phyloP scores from a whole-genome alignment of 2,888 invertebrate genomes.

The Octodonta nipae region DNA sequence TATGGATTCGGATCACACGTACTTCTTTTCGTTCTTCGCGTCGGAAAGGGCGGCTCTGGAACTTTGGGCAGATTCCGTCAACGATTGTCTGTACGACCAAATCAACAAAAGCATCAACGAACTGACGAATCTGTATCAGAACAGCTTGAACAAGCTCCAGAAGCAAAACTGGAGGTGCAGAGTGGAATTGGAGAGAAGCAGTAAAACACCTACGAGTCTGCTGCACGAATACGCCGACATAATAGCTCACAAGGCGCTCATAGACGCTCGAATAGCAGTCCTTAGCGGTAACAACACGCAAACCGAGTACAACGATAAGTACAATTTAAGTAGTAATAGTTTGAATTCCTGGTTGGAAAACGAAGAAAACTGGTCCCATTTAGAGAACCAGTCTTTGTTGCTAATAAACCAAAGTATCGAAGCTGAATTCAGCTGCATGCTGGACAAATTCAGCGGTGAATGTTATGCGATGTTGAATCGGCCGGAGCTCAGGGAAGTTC shows the following conservation, averaged over 20 bases:
- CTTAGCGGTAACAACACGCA: conserved; percentile 38
- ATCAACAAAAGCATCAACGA: conserved; percentile 58
- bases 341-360: conserved; percentile 26
- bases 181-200: conserved; percentile 38
- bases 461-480: conserved; percentile 40
- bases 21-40: conserved; percentile 50
- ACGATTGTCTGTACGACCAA: conserved; percentile 55
- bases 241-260: conserved; percentile 58
- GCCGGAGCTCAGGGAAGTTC: conserved; percentile 22
- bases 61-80: conserved; percentile 61
- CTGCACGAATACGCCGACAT: conserved; percentile 56
- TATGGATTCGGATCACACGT: conserved; percentile 37
- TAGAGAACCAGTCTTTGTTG: conserved; percentile 36
- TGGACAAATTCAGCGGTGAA: conserved; percentile 43
- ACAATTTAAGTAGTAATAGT: conserved; percentile 9
- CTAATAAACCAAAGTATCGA: conserved; percentile 42
- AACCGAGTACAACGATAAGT: conserved; percentile 6
- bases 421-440: conserved; percentile 54
- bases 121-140: conserved; percentile 53
- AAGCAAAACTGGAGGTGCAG: conserved; percentile 36
- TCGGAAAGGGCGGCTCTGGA: conserved; percentile 58
- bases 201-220: conserved; percentile 36
- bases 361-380: conserved; percentile 31
- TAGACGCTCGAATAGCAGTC: conserved; percentile 62
- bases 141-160: conserved; percentile 46